Evolutionary conservation across 2,797 vertebrate species (phyloP), one percentile per base, ranked within the genome.

Genomic region (Ctenosaura bakeri): DNA sequence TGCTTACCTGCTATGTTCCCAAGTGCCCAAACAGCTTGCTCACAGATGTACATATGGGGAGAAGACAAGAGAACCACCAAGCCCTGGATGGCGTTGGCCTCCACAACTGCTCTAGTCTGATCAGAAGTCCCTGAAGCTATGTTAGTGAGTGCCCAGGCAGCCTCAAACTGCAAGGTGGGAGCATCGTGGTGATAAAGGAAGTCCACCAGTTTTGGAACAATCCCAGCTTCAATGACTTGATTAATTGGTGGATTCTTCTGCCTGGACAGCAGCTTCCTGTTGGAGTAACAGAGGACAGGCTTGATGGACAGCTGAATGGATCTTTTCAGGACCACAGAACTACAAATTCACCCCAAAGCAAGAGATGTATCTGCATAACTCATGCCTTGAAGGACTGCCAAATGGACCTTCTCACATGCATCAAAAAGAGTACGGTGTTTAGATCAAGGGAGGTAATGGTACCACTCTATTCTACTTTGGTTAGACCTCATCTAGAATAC

Each of bases 61-160:
- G 98, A 99, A 0, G 97, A 96, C 84, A 99, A 95, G 77, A 99
- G 96, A 71, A 95, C 71, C 7, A 98, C 96, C 88, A 99, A 97
- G 38, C 97, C 97, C 66, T 97, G 97, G 32, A 99, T 96, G 2
- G 98, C 98, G 0, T 98, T 98, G n/a, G 96, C 97, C 13, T 99
- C 97, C 92, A 99, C 98, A 81, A 99, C 98, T 0, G 98, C 97
- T 69, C 96, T 96, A 0, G 98, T 98, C 88, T 99, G 98, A 86
- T 98, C 98, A 0, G 98, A 98, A 0, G 98, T 98, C 80, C 99
- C 98, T 0, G 98, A 99, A 62, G 98, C 98, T 0, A 99, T 97
- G 95, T 99, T 99, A 0, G 98, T 99, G 8, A 99, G 98, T 1
- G 98, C 98, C 98, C 98, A 99, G 4, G 98, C 98, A 0, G 98